Evolutionary conservation across 2,797 vertebrate genomes (phyloP).

Genomic region (Pygocentrus nattereri): DNA sequence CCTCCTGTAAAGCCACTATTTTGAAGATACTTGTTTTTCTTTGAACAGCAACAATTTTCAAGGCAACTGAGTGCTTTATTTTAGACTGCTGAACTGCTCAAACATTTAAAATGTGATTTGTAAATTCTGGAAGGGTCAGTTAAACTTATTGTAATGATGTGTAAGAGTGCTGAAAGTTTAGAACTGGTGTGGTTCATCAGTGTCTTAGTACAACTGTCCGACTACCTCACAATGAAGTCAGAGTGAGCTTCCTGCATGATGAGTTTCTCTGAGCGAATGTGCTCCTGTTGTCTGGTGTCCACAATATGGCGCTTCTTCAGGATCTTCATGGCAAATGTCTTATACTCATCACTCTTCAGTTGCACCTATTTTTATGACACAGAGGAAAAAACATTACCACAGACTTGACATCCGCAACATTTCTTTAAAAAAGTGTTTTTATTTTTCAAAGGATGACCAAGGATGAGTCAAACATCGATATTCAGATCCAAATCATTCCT

Average conservation of each 20-base stretch:
- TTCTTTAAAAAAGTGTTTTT: neutral
- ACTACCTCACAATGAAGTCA: slow-evolving; percentile 79
- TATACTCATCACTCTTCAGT: slow-evolving; percentile 76
- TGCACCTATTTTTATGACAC: slow-evolving; percentile 73
- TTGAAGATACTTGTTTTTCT: no score
- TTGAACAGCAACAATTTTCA: no score
- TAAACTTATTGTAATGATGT: neutral
- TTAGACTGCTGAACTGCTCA: no score
- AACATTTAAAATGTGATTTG: no score
- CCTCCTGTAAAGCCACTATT: no score
- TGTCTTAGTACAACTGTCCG: neutral
- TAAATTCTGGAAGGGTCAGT: neutral
- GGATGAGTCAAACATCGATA: neutral
- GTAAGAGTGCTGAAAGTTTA: neutral
- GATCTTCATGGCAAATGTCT: slow-evolving; percentile 82
- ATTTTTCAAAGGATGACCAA: neutral
- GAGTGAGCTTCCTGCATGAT: slow-evolving; percentile 82
- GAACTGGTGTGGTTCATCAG: neutral
- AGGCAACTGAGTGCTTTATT: no score
- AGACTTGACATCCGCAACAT: neutral
- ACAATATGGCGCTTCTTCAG: slow-evolving; percentile 85
- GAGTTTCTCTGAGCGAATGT: slow-evolving; percentile 84
- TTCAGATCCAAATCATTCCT: neutral
- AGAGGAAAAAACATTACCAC: neutral
- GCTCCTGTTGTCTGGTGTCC: slow-evolving; percentile 84